Evolutionary conservation across 2,113 vertebrate genomes (phyloP), one percentile per base, ranked within the genome.

Genomic region (Urocynchramus pylzowi): DNA sequence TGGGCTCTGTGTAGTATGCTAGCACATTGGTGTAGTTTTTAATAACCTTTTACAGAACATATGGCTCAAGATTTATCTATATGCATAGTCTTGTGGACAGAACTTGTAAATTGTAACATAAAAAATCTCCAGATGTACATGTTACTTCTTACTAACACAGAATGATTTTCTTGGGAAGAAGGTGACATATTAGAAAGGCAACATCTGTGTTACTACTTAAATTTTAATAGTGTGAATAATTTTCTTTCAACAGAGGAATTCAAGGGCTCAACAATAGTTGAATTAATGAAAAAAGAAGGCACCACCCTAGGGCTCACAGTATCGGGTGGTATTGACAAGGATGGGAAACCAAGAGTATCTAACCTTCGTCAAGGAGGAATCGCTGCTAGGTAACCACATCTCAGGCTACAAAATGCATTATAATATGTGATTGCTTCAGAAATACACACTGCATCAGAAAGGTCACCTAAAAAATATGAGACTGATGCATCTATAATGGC

Each of bases 241-340:
- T 97, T 97, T 98, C 75, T 98, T 96, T 97, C 91, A 76, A 91
- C 97, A 99, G 99, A 99, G 74, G 99, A 99, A 97, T 99, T 99
- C 97, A 99, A 99, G 94, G 99, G 99, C 93, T 99, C 98, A 91
- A 99, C 99, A 12, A 96, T 99, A 91, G 99, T 99, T 91, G 99
- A 99, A 97, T 94, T 99, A 98, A 99, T 99, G 98, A 99, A 99
- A 98, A 99, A 99, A 97, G 99, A 99, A 98, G 99, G 99, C 54
- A 99, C 99, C 33, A 99, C 99, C 42, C 98, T 99, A 6, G 99
- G 99, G 11, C 98, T 99, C 93, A 99, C 99, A 0, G 99, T 99
- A 16, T 99, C 99, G 0, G 99, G 99, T 42, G 99, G 99, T 83
- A 98, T 99, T 6, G 99, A 99, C 97, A 99, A 99, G 93, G 99